These are phyloP conservation scores for Pocota personata DNA, from an alignment of 2,888 invertebrate genomes.

Conservation along the genomic window DNA sequence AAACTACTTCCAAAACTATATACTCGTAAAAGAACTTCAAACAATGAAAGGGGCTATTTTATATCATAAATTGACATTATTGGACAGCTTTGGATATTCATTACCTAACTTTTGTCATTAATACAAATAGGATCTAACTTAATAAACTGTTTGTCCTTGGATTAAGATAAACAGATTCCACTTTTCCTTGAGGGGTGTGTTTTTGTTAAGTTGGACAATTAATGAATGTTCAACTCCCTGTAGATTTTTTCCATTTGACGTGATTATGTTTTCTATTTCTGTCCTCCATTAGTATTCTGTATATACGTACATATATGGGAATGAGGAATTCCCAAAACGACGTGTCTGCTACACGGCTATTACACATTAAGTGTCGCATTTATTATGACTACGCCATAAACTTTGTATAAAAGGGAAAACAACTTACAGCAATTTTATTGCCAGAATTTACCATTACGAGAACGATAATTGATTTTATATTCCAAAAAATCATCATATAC, in stretches of 20 bases:
- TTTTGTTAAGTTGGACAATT: not conserved
- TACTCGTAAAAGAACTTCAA: not conserved
- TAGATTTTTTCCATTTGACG: not conserved
- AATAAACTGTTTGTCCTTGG: slow-evolving; percentile 3
- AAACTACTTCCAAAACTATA: not conserved
- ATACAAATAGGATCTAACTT: not conserved
- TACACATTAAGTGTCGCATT: slow-evolving; percentile 51
- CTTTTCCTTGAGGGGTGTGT: not conserved
- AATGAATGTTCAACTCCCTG: not conserved
- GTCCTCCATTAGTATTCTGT: not conserved
- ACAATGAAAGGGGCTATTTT: not conserved
- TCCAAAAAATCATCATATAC: slow-evolving; percentile 21
- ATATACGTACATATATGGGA: too few species aligned
- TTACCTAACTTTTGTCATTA: not conserved
- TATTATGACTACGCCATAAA: slow-evolving; percentile 53
- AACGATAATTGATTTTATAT: slow-evolving; percentile 62
- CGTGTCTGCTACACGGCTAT: slow-evolving; percentile 13
- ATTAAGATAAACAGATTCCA: not conserved
- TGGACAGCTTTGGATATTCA: not conserved
- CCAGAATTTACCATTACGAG: slow-evolving; percentile 51
- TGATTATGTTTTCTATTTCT: not conserved
- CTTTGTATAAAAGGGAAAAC: slow-evolving; percentile 12
- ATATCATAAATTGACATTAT: slow-evolving; percentile 5
- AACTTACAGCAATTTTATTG: slow-evolving; percentile 36
- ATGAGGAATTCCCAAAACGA: not conserved